Evolutionary conservation across 2,888 invertebrate species (phyloP), one percentile per base, ranked within the genome.

Genomic region (Euphydryas editha): DNA sequence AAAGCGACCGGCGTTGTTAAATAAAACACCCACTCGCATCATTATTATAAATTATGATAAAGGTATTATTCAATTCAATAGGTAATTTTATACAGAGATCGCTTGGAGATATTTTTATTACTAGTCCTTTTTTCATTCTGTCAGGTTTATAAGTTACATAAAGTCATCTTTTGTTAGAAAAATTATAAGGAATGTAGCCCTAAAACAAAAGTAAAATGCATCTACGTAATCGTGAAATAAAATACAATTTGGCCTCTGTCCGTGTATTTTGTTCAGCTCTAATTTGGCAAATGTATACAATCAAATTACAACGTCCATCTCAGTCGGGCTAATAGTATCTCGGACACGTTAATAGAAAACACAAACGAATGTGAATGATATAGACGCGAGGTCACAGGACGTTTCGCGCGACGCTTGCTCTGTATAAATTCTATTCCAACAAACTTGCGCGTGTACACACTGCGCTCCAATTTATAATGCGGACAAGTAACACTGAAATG

Each of bases 401-500:
- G 72, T 63, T 30, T 30, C 72, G 70, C 73, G 46, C 59, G 62
- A 62, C 67, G 70, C 74, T 73, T 73, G 75, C 75, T 75, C 77
- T 72, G 71, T 81, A 74, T 71, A 76, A 75, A 76, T 74, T 75
- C 72, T 73, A 73, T 76, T 79, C 78, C 78, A 73, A 76, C 75
- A 76, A 73, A 77, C 78, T 77, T 80, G 75, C 74, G 78, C 73
- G 77, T 73, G 71, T 73, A 75, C 72, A 72, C 65, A 74, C 77
- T 82, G 82, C 81, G 84, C 78, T 84, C 88, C 86, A 88, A 92
- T 92, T 92, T 92, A 92, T 92, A 92, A 90, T 86, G 85, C 90
- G 87, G 89, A 90, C 90, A 88, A 87, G 88, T 88, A 85, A 90
- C 88, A 88, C 84, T 90, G 91, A 92, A 91, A 90, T 90, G 90